Percentiles rank a stretch among this genome's conserved stretches.
Evolutionary conservation across 2,888 invertebrate genomes (phyloP).

Genomic region (Cryptocephalus moraei): DNA sequence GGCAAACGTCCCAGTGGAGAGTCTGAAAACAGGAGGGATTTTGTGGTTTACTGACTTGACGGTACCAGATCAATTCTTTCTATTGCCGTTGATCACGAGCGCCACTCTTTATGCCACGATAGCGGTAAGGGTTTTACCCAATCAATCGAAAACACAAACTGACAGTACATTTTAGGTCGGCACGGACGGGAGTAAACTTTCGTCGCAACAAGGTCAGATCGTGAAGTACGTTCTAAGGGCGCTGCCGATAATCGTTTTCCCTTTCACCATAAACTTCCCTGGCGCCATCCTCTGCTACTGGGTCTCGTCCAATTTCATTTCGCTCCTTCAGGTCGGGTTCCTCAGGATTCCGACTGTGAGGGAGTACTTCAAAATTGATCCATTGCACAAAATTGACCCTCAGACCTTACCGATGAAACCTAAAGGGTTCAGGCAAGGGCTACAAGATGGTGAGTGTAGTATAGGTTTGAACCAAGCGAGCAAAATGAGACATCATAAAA

Average conservation of each 20-base stretch:
- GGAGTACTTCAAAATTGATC: constrained; percentile 65
- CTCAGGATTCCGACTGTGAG: constrained; percentile 66
- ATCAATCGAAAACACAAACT: not conserved
- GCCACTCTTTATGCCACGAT: constrained; percentile 73
- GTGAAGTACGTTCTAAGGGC: constrained; percentile 68
- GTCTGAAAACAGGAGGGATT: constrained; percentile 78
- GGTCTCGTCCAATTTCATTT: constrained; percentile 79
- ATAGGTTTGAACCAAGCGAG: not conserved
- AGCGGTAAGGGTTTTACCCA: constrained; percentile 42
- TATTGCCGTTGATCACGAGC: constrained; percentile 79
- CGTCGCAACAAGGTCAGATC: constrained; percentile 54
- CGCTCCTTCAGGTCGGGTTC: constrained; percentile 68
- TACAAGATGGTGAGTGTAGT: constrained; percentile 61
- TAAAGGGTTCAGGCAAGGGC: constrained; percentile 68
- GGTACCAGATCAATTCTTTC: constrained; percentile 77
- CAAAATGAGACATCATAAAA: no score
- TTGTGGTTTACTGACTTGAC: constrained; percentile 93
- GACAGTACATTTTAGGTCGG: constrained; percentile 46
- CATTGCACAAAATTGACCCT: constrained; percentile 45
- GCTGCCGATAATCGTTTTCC: constrained; percentile 69
- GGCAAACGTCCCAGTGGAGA: constrained; percentile 85
- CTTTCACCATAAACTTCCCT: constrained; percentile 81
- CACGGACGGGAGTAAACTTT: constrained; percentile 61
- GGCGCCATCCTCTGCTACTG: constrained; percentile 85
- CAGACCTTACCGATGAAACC: constrained; percentile 54